Conservation (phyloP, 2,113 vertebrate genomes). For the Sphyrna mokarran region DNA sequence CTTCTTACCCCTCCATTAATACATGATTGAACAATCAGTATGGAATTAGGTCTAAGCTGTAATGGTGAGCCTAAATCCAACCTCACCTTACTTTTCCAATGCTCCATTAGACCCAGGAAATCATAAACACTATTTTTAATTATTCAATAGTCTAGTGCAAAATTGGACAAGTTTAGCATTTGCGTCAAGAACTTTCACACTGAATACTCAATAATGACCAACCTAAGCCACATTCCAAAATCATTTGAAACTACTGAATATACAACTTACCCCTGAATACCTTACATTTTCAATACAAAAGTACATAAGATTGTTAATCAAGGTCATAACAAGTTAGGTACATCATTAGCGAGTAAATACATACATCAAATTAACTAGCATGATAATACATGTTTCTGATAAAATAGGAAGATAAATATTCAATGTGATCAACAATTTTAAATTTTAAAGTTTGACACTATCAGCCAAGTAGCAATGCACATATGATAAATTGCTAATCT, state of each 20-base stretch:
- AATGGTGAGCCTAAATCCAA: neutral
- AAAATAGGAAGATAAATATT: neutral
- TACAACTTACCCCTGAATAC: neutral
- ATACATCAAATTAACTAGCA: neutral
- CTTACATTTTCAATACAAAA: neutral
- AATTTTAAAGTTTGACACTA: neutral
- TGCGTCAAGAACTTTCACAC: neutral
- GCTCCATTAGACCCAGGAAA: neutral
- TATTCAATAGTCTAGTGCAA: neutral
- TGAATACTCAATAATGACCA: neutral
- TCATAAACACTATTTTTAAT: neutral
- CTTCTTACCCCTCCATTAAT: neutral
- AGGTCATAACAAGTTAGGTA: neutral
- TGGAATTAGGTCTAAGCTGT: neutral
- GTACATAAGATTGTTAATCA: neutral
- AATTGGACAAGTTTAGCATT: neutral
- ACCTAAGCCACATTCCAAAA: neutral
- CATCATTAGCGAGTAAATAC: neutral
- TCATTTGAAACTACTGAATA: neutral
- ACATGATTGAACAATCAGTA: neutral
- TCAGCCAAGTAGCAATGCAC: neutral
- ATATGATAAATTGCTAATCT: neutral
- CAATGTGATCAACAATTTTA: neutral
- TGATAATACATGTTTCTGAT: neutral
- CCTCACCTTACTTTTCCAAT: neutral